Evolutionary conservation across 2,888 invertebrate genomes (phyloP).

Genomic region (Stictocephala bisonia): DNA sequence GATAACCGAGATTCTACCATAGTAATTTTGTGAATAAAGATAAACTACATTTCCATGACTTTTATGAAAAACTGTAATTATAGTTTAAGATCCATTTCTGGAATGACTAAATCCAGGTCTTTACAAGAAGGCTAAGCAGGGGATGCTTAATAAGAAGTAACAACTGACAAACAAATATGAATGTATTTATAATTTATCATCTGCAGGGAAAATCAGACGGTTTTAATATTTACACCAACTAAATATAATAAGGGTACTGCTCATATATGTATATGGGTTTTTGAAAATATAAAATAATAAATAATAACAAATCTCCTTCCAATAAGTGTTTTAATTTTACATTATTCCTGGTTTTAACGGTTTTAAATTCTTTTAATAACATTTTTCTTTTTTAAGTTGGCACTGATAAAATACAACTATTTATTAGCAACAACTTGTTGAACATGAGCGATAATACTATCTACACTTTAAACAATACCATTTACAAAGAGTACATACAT

Average conservation of each 20-base stretch:
- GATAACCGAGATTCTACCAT: no score
- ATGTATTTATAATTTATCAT: slow-evolving; percentile 23
- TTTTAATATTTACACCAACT: slow-evolving; percentile 21
- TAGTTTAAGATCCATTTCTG: no score
- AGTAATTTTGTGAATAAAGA: no score
- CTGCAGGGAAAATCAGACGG: slow-evolving; percentile 9
- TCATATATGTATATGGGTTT: not conserved
- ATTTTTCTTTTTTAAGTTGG: slow-evolving; percentile 31
- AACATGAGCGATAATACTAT: slow-evolving; percentile 39
- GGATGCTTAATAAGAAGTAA: slow-evolving; percentile 34
- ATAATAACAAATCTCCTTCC: slow-evolving; percentile 15
- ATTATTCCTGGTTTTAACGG: slow-evolving; percentile 12
- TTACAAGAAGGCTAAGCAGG: no score
- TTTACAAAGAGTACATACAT: slow-evolving; percentile 36
- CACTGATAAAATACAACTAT: slow-evolving; percentile 43
- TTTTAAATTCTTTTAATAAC: slow-evolving; percentile 33
- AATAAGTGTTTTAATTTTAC: slow-evolving; percentile 30
- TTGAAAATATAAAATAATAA: slow-evolving; percentile 26
- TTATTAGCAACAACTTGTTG: slow-evolving; percentile 39
- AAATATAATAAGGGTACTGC: slow-evolving; percentile 15
- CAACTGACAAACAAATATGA: slow-evolving; percentile 42
- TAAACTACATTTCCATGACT: no score
- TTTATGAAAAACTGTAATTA: no score
- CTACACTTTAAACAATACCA: slow-evolving; percentile 41
- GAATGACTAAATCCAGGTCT: no score